Evolutionary conservation across 2,113 vertebrate genomes (phyloP), one percentile per base, ranked within the genome.

Genomic region (Lutjanus erythropterus): DNA sequence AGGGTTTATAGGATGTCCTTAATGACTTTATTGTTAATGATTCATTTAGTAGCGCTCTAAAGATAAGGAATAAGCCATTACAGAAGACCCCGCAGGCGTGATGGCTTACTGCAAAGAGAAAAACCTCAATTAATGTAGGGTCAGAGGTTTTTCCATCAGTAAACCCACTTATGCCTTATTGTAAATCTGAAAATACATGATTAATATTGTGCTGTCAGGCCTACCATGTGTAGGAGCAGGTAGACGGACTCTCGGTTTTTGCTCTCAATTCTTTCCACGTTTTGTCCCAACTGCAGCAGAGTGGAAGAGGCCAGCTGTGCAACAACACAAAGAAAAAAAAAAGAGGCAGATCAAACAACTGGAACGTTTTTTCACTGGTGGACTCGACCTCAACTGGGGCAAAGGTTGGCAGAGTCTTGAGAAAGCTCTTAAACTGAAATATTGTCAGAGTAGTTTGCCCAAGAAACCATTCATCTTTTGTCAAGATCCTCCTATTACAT

Each of bases 191-290:
- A 77, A 71, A 62, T 27, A 19, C 12, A 47, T 11, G 2, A 25
- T 44, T 18, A 11, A n/a, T 27, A 47, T 62, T 49, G 16, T 37
- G 8, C 4, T 61, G 33, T n/a, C 4, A 47, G 46, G 9, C 93
- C 76, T 94, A 98, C 98, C 96, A 96, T 94, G 83, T 97, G 95
- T 71, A 98, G 94, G 42, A 99, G 95, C 60, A 99, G 91, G 83
- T 95, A 96, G 83, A 99, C n/a, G 6, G 98, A 97, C 68, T 98
- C 98, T 67, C 97, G 81, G 92, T 99, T 97, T 91, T 96, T 96
- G 67, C 84, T 86, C 35, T 96, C 96, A 12, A 86, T 25, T 80
- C 86, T 94, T 66, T 98, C 97, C 16, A 92, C 86, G 44, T 96
- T 96, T 92, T 97, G 96, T 74, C 97, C 97, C 75, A 98, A 92